Evolutionary conservation across 1,140 invertebrate genomes (phyloP).

Genomic region (Ooceraea biroi): DNA sequence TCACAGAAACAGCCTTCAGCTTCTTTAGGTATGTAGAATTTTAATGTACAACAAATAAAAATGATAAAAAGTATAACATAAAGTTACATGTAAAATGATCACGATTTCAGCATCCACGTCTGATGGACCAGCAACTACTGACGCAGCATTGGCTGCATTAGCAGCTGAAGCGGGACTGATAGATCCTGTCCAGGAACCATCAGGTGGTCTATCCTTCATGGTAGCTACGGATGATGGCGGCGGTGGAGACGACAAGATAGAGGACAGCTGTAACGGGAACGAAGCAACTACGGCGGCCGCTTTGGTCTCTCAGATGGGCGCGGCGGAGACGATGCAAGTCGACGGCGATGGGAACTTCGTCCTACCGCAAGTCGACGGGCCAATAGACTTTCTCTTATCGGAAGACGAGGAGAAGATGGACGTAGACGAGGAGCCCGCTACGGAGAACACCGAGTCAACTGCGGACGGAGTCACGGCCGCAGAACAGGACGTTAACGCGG

Average conservation of each 20-base stretch:
- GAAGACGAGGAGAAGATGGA: constrained; percentile 78
- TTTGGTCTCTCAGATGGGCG: constrained; percentile 78
- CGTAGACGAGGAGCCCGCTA: constrained; percentile 66
- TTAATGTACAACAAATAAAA: background rate
- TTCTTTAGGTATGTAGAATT: constrained; percentile 80
- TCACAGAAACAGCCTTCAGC: constrained; percentile 87
- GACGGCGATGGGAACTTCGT: constrained; percentile 84
- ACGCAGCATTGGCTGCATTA: constrained; percentile 89
- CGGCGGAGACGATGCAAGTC: constrained; percentile 83
- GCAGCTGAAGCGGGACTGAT: constrained; percentile 89
- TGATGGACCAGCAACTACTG: constrained; percentile 89
- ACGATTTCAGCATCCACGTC: constrained; percentile 86
- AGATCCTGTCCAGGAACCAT: constrained; percentile 86
- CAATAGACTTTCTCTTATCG: constrained; percentile 79
- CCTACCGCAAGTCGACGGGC: constrained; percentile 84
- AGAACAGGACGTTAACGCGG: constrained; percentile 77
- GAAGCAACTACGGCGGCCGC: constrained; percentile 77
- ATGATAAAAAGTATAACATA: background rate
- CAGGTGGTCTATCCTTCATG: constrained; percentile 83
- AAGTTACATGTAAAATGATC: constrained; percentile 59
- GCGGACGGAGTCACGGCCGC: constrained; percentile 22
- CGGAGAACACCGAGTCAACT: constrained; percentile 55
- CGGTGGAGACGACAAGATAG: constrained; percentile 78
- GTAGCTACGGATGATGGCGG: constrained; percentile 80
- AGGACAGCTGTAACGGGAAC: constrained; percentile 84